Evolutionary conservation across 2,888 invertebrate species (phyloP).

Genomic region (Sipha maydis): DNA sequence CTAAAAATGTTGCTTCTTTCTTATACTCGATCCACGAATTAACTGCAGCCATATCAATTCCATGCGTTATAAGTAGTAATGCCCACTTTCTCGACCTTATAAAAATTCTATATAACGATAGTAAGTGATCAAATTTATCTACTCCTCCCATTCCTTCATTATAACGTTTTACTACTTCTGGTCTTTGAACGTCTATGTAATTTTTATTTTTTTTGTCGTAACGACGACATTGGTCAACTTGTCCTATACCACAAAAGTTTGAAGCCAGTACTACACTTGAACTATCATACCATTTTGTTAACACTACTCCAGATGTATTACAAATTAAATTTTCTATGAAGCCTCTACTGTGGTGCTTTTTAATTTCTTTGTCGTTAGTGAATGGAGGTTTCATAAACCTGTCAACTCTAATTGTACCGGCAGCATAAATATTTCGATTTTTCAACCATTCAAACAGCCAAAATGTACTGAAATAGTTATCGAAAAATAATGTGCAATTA

Average conservation of each 20-base stretch:
- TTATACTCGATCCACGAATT: constrained; percentile 50
- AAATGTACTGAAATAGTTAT: constrained; percentile 21
- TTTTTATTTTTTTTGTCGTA: constrained; percentile 42
- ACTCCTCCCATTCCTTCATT: constrained; percentile 63
- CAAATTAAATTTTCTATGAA: constrained; percentile 11
- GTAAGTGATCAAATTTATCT: constrained; percentile 59
- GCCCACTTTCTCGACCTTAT: constrained; percentile 63
- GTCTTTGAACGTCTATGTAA: constrained; percentile 43
- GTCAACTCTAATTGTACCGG: background rate
- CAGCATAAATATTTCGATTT: constrained; percentile 10
- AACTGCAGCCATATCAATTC: constrained; percentile 48
- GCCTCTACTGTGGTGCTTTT: constrained; percentile 5
- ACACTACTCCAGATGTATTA: constrained; percentile 1
- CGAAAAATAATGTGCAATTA: background rate
- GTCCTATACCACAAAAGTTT: constrained; percentile 21
- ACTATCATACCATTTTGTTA: constrained; percentile 30
- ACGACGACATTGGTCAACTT: constrained; percentile 13
- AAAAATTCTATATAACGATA: constrained; percentile 59
- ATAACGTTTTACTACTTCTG: constrained; percentile 54
- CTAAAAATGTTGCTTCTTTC: constrained; percentile 1
- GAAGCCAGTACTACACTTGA: background rate
- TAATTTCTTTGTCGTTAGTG: background rate
- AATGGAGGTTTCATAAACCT: constrained; percentile 28
- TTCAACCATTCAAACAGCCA: constrained; percentile 20
- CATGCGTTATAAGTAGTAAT: constrained; percentile 54